phyloP scores from a whole-genome alignment of 2,888 invertebrate genomes.

The Mylabris sibirica region DNA sequence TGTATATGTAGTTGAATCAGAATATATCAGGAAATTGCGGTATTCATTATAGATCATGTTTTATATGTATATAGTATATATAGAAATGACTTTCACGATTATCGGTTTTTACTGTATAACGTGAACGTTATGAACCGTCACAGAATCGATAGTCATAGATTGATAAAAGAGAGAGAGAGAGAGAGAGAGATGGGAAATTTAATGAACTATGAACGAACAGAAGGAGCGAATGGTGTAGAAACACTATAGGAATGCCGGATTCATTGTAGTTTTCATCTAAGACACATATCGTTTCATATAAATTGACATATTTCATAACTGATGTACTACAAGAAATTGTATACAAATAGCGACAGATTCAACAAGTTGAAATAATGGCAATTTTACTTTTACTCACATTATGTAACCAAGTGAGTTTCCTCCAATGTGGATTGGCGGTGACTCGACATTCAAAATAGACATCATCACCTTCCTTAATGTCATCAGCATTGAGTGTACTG shows the following conservation, averaged over 20 bases:
- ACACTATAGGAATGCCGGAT: conserved; percentile 31
- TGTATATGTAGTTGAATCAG: neutral
- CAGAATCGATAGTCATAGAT: conserved; percentile 57
- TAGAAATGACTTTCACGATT: conserved; percentile 32
- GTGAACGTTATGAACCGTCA: conserved; percentile 52
- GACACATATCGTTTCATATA: neutral
- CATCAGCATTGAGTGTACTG: conserved; percentile 82
- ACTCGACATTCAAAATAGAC: conserved; percentile 94
- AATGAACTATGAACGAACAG: conserved; percentile 60
- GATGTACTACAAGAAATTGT: neutral
- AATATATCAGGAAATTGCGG: neutral
- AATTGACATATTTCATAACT: neutral
- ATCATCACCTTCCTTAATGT: conserved; percentile 92
- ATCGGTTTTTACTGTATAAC: conserved; percentile 52
- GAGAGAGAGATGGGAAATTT: conserved; percentile 56
- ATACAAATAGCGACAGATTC: neutral
- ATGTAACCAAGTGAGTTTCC: conserved; percentile 86
- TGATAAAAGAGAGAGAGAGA: conserved; percentile 58
- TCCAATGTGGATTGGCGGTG: conserved; percentile 84
- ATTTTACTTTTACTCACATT: conserved; percentile 72
- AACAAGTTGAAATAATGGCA: neutral
- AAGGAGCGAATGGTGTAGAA: conserved; percentile 57
- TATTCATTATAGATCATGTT: conserved; percentile 28
- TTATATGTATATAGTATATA: too few relatives aligned
- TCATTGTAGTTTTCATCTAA: neutral